Conservation (phyloP, 2,113 vertebrate species). For the Bolborhynchus lineola region DNA sequence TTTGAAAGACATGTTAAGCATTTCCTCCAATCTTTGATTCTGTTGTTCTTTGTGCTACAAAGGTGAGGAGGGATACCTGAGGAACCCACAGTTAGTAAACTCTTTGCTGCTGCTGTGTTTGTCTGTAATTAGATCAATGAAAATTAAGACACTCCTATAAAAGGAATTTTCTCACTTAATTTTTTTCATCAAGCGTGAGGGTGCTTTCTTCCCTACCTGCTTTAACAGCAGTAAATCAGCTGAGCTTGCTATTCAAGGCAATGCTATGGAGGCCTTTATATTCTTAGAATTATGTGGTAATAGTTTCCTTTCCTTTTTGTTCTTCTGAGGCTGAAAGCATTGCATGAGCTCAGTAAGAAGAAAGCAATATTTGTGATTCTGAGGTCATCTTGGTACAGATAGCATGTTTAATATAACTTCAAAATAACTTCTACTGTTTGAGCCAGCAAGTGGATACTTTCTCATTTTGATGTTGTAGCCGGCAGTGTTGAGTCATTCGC, state of each 20-base stretch:
- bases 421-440: not conserved
- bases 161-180: conserved; percentile 8
- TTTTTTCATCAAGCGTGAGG: not conserved
- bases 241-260: not conserved
- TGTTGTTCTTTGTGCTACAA: not conserved
- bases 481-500: not conserved
- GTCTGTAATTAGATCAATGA: conserved; percentile 8
- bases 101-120: not conserved
- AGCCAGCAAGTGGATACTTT: not conserved
- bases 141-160: conserved; percentile 2
- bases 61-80: not conserved
- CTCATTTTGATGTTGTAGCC: not conserved
- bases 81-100: not conserved
- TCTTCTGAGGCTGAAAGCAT: not conserved
- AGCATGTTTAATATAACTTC: not conserved
- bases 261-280: not conserved
- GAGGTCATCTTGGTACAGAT: not conserved
- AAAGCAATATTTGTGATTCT: not conserved
- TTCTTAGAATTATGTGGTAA: not conserved
- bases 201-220: not conserved
- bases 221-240: not conserved
- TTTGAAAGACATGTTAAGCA: not conserved
- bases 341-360: not conserved
- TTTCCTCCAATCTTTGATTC: not conserved
- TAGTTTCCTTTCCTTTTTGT: not conserved